phyloP scores from a whole-genome alignment of 1,140 invertebrate genomes.

The Anagrus nilaparvatae region DNA sequence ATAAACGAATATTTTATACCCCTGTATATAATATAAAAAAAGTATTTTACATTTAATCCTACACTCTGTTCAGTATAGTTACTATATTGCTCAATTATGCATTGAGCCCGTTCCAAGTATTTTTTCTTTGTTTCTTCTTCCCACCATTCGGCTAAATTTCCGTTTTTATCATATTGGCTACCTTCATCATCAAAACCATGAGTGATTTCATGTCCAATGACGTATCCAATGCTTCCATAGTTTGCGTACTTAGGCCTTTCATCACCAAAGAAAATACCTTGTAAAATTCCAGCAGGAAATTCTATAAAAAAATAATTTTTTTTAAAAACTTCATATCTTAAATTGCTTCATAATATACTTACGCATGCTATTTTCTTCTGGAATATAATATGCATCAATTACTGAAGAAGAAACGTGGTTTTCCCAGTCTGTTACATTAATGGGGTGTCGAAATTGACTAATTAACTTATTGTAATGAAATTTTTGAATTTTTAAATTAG shows the following conservation, averaged over 20 bases:
- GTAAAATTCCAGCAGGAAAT: slow-evolving; percentile 67
- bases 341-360: slow-evolving; percentile 49
- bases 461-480: no score
- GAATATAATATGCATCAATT: slow-evolving; percentile 59
- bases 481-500: slow-evolving; percentile 62
- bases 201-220: slow-evolving; percentile 53
- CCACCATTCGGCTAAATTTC: slow-evolving; percentile 60
- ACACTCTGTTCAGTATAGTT: slow-evolving; percentile 51
- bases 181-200: slow-evolving; percentile 53
- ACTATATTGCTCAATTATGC: slow-evolving; percentile 61
- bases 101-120: slow-evolving; percentile 50
- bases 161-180: slow-evolving; percentile 55
- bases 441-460: slow-evolving; percentile 47
- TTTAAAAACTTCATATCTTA: slow-evolving; percentile 62
- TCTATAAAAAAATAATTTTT: slow-evolving; percentile 43
- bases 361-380: slow-evolving; percentile 58
- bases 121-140: slow-evolving; percentile 44
- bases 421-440: slow-evolving; percentile 60
- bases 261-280: slow-evolving; percentile 59
- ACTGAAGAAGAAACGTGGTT: slow-evolving; percentile 52
- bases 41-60: slow-evolving; percentile 41
- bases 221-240: slow-evolving; percentile 61
- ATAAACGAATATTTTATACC: no score
- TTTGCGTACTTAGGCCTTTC: slow-evolving; percentile 64
- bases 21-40: no score